Conservation (phyloP, 2,797 vertebrate species). For the Distichodus sexfasciatus region DNA sequence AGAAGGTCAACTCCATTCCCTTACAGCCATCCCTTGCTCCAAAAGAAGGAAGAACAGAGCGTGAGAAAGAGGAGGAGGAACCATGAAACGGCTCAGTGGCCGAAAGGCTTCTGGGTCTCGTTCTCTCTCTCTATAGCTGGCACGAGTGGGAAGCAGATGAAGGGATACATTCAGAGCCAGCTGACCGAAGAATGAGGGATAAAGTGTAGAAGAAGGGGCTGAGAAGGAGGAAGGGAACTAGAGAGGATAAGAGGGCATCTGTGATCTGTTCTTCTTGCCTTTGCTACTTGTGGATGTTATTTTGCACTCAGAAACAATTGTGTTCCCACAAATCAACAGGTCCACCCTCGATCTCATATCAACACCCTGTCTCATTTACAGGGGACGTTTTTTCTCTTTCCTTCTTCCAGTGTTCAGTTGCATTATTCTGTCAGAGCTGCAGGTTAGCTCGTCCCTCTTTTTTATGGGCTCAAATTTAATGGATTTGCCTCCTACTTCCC, state of each 20-base stretch:
- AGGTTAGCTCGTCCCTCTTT: background rate
- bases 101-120: too few species aligned
- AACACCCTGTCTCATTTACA: too few species aligned
- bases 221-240: background rate
- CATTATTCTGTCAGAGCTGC: background rate
- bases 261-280: background rate
- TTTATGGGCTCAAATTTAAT: background rate
- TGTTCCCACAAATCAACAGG: background rate
- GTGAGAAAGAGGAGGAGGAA: background rate
- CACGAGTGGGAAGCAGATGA: background rate
- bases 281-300: background rate
- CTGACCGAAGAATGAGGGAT: background rate
- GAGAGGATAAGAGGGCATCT: constrained; percentile 4
- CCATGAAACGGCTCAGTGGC: too few species aligned
- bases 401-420: too few species aligned
- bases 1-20: background rate
- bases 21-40: background rate
- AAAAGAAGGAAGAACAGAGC: background rate
- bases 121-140: background rate
- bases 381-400: too few species aligned
- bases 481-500: constrained; percentile 11
- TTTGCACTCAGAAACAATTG: background rate
- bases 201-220: background rate
- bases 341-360: background rate
- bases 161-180: background rate